These are phyloP conservation scores for Himantopus leucocephalus DNA, from an alignment of 2,113 vertebrate genomes.

Conservation along the genomic window DNA sequence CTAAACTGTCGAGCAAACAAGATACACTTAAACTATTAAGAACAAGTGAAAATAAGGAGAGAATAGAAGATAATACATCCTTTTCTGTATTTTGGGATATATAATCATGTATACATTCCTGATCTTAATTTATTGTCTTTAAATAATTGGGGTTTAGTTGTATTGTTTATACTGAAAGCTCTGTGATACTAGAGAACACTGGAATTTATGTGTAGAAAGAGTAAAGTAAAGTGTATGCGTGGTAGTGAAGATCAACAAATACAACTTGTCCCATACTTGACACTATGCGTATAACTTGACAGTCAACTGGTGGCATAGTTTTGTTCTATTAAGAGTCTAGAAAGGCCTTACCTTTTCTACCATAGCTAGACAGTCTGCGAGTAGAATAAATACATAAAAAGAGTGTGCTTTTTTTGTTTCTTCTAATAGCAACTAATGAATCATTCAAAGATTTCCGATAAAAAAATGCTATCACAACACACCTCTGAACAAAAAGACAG, in stretches of 20 bases:
- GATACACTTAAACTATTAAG: neutral
- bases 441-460: constrained; percentile 12
- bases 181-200: neutral
- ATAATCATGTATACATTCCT: neutral
- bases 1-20: neutral
- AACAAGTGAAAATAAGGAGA: neutral
- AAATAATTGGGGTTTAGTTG: neutral
- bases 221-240: neutral
- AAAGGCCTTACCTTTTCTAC: neutral
- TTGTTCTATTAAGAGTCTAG: neutral
- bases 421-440: constrained; percentile 74
- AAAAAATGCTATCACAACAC: neutral
- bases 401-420: neutral
- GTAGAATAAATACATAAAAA: neutral
- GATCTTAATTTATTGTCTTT: neutral
- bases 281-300: neutral
- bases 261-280: neutral
- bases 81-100: neutral
- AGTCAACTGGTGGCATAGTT: neutral
- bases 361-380: neutral
- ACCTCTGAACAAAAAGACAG: neutral
- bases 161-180: neutral
- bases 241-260: neutral
- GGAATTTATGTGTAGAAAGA: neutral
- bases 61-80: neutral